A percentile compares a stretch with the other conserved stretches of the same genome.
These are phyloP conservation scores for Ctenopoma kingsleyae DNA, from an alignment of 2,797 vertebrate genomes.

Conservation along the genomic window DNA sequence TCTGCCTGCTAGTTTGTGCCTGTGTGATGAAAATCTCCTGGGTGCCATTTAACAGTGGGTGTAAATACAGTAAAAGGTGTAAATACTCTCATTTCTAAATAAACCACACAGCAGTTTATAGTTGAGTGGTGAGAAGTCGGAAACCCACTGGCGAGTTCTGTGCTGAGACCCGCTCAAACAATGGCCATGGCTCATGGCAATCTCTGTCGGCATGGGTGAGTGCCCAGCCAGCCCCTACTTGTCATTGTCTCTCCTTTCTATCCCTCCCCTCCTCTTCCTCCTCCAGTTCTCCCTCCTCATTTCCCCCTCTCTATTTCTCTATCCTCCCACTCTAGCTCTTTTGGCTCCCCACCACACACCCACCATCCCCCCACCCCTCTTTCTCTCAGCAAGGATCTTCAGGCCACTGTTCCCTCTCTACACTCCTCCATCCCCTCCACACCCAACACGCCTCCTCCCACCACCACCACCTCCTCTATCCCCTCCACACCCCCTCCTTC, in stretches of 20 bases:
- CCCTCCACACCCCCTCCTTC: conserved; percentile 72
- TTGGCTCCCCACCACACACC: conserved; percentile 71
- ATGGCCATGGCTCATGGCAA: conserved; percentile 87
- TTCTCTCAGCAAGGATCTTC: conserved; percentile 78
- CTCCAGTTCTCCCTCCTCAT: conserved; percentile 64
- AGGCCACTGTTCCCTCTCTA: conserved; percentile 78
- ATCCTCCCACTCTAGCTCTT: conserved; percentile 81
- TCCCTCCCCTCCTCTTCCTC: conserved; percentile 33
- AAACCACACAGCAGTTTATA: conserved; percentile 82
- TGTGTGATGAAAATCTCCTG: conserved; percentile 75
- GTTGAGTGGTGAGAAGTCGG: conserved; percentile 76
- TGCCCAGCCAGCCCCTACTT: conserved; percentile 86
- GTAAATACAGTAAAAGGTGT: conserved; percentile 86
- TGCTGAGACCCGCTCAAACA: conserved; percentile 82
- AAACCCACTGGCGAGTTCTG: conserved; percentile 76
- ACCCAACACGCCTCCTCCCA: conserved; percentile 47
- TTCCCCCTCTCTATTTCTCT: conserved; percentile 80
- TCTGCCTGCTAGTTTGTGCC: conserved; percentile 77
- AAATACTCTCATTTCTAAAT: conserved; percentile 85
- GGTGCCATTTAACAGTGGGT: conserved; percentile 82
- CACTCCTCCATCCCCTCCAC: conserved; percentile 6
- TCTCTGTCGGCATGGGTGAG: conserved; percentile 87
- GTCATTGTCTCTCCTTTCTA: conserved; percentile 85
- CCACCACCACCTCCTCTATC: conserved; percentile 49
- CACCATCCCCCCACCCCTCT: conserved; percentile 60